These are phyloP conservation scores for Turritopsis dohrnii DNA, from an alignment of 30 jellyfish, hydroid and myxozoan species.

Conservation along the genomic window DNA sequence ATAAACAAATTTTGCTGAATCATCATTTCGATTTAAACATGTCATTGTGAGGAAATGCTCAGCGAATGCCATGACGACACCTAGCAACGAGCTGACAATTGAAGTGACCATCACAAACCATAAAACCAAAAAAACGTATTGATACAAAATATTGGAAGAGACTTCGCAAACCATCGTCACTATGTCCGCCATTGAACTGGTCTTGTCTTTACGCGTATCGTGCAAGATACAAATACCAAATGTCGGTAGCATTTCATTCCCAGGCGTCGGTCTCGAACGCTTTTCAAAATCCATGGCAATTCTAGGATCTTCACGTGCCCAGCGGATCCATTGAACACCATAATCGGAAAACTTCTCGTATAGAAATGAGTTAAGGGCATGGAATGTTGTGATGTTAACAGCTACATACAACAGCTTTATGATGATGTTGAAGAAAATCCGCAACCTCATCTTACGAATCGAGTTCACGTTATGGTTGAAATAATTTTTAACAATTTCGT, in stretches of 20 bases:
- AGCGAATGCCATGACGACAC: slow-evolving; percentile 16
- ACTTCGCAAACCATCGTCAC: slow-evolving; percentile 28
- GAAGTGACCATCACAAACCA: slow-evolving; percentile 37
- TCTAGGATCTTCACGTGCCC: slow-evolving; percentile 23
- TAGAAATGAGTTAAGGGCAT: background rate
- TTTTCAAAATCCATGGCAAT: slow-evolving; percentile 25
- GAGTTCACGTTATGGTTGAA: slow-evolving; percentile 30
- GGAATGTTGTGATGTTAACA: slow-evolving; percentile 16
- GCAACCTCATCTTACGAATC: slow-evolving; percentile 14
- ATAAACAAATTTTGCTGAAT: slow-evolving; percentile 18
- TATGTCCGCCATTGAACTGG: background rate
- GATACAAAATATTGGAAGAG: slow-evolving; percentile 30
- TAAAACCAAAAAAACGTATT: slow-evolving; percentile 31
- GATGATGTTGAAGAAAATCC: slow-evolving; percentile 12
- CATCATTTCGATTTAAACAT: background rate
- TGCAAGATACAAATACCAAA: slow-evolving; percentile 35
- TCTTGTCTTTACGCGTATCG: slow-evolving; percentile 20
- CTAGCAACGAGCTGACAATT: slow-evolving; percentile 15
- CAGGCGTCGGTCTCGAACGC: slow-evolving; percentile 33
- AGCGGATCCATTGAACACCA: slow-evolving; percentile 34
- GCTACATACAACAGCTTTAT: slow-evolving; percentile 22
- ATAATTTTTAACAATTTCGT: slow-evolving; percentile 23
- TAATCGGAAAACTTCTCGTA: slow-evolving; percentile 12
- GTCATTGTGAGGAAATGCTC: slow-evolving; percentile 8
- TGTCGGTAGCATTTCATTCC: slow-evolving; percentile 38